Evolutionary conservation across 1,140 invertebrate genomes (phyloP), one percentile per base, ranked within the genome.

Genomic region (Nasonia giraulti): DNA sequence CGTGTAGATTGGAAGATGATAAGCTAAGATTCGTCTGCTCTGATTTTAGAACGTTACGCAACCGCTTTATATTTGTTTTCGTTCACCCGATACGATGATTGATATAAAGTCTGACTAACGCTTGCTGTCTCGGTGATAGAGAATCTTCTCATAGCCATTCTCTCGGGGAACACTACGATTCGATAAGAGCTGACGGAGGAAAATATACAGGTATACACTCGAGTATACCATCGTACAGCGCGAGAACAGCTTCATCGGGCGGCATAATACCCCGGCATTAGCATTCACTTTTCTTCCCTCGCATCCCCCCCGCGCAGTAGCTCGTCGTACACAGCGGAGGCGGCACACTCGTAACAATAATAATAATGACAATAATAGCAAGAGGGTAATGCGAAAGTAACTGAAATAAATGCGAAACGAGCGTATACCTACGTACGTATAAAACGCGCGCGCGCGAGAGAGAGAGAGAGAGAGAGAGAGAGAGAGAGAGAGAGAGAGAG

Each of bases 321-420:
- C 5, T 27, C 27, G 17, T 37, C 33, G 33, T 37, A 33, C 3
- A 33, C 3, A 33, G 69, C 69, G 27, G 69, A 27, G 27, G 23
- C 23, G 69, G 23, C 10, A 10, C 0, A 4, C 69, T 71, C 55
- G 20, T 71, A 27, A 27, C 5, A 69, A 23, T 27, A 27, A 27
- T 71, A 71, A 33, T 71, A 27, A 33, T 71, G 20, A 71, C 17
- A 8, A 14, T n/a, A 69, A 80, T 80, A 71, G 69, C n/a, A 50
- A 40, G 17, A 62, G 5, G 12, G 40, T 23, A 71, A 47, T 71
- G 68, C 68, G 23, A 80, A 31, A 80, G 31, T 80, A 80, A 80
- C n/a, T 44, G 37, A 80, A 80, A 80, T 71, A 71, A 71, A 80
- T 71, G 79, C 37, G 66, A 27, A 71, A 27, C 7, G 14, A 17